Base-by-base conservation (phyloP, 2,797 vertebrate genomes). In the Enteromius trimaculatus region DNA sequence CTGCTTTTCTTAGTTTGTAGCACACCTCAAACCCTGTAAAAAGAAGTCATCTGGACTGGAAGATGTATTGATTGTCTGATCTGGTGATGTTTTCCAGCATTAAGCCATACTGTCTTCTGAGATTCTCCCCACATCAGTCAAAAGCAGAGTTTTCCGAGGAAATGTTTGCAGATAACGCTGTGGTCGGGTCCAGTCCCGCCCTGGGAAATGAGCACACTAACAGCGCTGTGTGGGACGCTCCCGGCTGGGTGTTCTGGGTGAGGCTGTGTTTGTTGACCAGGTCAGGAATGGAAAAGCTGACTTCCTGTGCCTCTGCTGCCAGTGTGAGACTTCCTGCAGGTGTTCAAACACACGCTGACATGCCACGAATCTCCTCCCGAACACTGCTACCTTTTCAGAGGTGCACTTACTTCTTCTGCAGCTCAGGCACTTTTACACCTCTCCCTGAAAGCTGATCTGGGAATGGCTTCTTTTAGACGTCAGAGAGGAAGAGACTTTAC, bases 261-360 rank as follows among this genome's bases (percentile, higher is more conserved):
- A 80, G 83, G 26, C 39, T 68, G 58, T 76, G 64, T 81, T 85
- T 85, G 71, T 64, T 76, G 78, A 85, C 14, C 37, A 3, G 53
- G 55, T 51, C n/a, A 47, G 39, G n/a, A 26, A 60, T 81, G 79
- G 78, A 78, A 79, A 84, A 81, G 26, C 79, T 77, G 66, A 75
- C 85, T 86, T 86, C 82, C 85, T 79, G 58, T 78, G 21, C 74
- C n/a, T 64, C 34, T 37, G 26, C 55, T 77, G 78, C 64, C 60
- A 70, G 62, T 62, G 39, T 66, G 70, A 85, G 74, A 81, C 58
- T 44, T 70, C 72, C 82, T 81, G 69, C 85, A 84, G 85, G 82
- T 84, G 85, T 86, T 68, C 49, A 84, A 68, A 86, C 82, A 78
- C 60, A 72, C 51, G 6, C 66, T 78, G 31, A 6, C 58, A 29